A percentile compares a stretch with the other conserved stretches of the same genome.
Evolutionary conservation across 2,113 vertebrate genomes (phyloP).

Genomic region (Cygnus buccinator): DNA sequence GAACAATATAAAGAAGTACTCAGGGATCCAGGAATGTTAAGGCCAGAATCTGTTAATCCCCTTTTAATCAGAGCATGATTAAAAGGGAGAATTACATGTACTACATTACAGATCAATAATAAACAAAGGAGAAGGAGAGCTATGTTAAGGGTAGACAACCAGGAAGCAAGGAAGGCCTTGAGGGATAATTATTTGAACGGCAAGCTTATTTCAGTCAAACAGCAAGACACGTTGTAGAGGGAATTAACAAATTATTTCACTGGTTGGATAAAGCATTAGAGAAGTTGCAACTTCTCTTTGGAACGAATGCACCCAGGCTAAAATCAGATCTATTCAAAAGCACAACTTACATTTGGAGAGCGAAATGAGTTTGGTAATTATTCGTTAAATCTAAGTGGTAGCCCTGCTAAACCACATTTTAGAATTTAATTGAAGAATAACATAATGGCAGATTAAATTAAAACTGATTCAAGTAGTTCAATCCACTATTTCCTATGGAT

Average conservation of each 20-base stretch:
- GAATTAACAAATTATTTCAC: neutral
- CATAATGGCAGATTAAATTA: neutral
- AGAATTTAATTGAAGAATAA: neutral
- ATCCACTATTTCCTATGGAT: neutral
- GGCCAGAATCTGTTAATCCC: conserved; percentile 4
- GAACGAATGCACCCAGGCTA: neutral
- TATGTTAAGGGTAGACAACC: neutral
- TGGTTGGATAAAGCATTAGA: neutral
- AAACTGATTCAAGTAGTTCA: neutral
- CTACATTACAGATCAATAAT: neutral
- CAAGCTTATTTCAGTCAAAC: neutral
- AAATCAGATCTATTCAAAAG: neutral
- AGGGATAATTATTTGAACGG: neutral
- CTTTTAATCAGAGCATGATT: neutral
- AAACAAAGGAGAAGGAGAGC: neutral
- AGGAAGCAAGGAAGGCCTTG: neutral
- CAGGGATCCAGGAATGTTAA: neutral
- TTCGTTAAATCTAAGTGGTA: neutral
- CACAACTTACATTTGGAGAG: neutral
- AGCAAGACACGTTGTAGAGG: neutral
- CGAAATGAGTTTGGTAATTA: neutral
- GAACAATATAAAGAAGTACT: neutral
- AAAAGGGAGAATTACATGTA: neutral
- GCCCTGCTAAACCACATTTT: neutral
- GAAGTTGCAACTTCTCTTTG: neutral